Evolutionary conservation across 2,888 invertebrate genomes (phyloP).

Genomic region (Pollenia labialis): DNA sequence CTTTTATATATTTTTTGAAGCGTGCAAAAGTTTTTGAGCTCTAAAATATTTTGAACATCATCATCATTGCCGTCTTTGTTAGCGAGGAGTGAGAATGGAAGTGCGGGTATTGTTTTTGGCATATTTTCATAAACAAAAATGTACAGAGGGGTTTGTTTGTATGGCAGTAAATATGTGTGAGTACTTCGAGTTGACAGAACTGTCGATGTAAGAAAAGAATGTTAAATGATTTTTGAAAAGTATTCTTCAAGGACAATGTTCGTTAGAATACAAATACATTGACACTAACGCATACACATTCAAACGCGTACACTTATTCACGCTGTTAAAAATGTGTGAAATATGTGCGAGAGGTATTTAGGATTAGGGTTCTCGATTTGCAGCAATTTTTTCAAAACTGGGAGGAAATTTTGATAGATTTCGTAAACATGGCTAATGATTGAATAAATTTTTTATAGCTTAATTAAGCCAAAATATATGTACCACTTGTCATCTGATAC

Average conservation of each 20-base stretch:
- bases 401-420: no score
- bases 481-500: no score
- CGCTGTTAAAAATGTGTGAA: constrained; percentile 3
- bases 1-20: not conserved
- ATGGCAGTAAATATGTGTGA: constrained; percentile 30
- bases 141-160: not conserved
- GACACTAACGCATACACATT: constrained; percentile 15
- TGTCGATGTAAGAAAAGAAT: constrained; percentile 59
- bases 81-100: not conserved
- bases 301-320: not conserved
- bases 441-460: no score
- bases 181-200: constrained; percentile 43
- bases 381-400: not conserved
- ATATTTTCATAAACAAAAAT: constrained; percentile 21
- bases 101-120: constrained; percentile 2
- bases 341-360: not conserved
- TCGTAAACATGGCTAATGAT: no score
- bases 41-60: constrained; percentile 33
- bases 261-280: constrained; percentile 32
- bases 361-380: not conserved
- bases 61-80: constrained; percentile 4
- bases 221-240: constrained; percentile 55
- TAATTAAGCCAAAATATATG: no score
- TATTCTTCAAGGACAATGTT: constrained; percentile 58
- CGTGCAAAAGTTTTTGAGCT: not conserved